phyloP scores from a whole-genome alignment of 2,113 vertebrate species.

The Chamaea fasciata region DNA sequence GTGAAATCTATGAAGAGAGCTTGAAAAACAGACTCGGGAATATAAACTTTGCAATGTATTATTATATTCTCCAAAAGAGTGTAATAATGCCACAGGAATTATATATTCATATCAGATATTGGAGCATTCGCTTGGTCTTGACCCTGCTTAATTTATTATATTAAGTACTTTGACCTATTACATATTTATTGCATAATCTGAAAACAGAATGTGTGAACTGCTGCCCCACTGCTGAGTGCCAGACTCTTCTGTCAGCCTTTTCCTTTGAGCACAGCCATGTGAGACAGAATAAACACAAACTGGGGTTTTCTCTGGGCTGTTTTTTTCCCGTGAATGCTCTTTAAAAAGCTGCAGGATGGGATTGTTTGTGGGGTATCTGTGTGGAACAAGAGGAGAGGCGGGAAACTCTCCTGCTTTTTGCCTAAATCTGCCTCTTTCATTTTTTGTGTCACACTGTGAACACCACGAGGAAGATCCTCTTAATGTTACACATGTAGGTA shows the following conservation, averaged over 20 bases:
- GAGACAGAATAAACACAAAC: neutral
- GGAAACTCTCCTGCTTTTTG: neutral
- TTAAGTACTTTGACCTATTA: neutral
- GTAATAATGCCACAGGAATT: neutral
- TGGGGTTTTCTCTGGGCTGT: neutral
- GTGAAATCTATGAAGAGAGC: neutral
- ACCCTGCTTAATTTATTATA: neutral
- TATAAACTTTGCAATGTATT: neutral
- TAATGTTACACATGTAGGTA: neutral
- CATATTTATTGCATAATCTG: neutral
- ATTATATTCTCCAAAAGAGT: neutral
- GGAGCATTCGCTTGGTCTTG: neutral
- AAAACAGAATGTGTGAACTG: neutral
- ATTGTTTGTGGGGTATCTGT: neutral
- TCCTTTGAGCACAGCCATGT: neutral
- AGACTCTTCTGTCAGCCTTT: neutral
- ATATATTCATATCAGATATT: rapidly evolving
- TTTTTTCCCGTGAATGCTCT: neutral
- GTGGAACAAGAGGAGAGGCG: neutral
- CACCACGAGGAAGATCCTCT: neutral
- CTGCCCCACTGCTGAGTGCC: neutral
- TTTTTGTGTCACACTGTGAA: neutral
- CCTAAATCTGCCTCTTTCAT: neutral
- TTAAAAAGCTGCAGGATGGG: neutral
- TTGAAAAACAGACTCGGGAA: neutral